A percentile compares a stretch with the other conserved stretches of the same genome.
These are phyloP conservation scores for Sebastiscus tertius DNA, from an alignment of 2,797 vertebrate species.

Conservation along the genomic window DNA sequence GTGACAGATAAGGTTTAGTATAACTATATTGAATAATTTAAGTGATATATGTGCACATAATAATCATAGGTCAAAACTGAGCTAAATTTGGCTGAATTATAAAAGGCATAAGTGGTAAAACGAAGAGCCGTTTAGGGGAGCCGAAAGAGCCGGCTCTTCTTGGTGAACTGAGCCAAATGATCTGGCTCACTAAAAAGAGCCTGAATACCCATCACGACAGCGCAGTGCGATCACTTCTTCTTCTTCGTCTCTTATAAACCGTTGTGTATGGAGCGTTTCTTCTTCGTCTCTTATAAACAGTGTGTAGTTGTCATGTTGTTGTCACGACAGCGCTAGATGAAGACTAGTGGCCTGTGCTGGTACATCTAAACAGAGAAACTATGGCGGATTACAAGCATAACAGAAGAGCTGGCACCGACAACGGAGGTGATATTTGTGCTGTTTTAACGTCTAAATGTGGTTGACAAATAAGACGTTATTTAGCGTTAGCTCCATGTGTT, in stretches of 20 bases:
- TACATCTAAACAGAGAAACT: not conserved
- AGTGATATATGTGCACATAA: too few species aligned
- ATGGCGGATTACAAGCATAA: constrained; percentile 77
- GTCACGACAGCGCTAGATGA: constrained; percentile 8
- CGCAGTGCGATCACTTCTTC: not conserved
- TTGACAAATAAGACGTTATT: not conserved
- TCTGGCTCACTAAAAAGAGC: too few species aligned
- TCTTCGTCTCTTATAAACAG: not conserved
- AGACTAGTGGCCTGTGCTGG: not conserved
- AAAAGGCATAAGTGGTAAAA: too few species aligned
- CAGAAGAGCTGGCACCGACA: constrained; percentile 53
- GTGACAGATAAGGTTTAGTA: too few species aligned
- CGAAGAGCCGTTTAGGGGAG: too few species aligned
- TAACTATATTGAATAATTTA: too few species aligned
- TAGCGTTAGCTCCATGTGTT: not conserved
- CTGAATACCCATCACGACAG: too few species aligned
- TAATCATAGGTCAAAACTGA: too few species aligned
- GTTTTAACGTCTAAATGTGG: constrained; percentile 40
- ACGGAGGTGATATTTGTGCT: constrained; percentile 83
- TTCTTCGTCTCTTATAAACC: not conserved
- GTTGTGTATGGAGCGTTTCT: too few species aligned
- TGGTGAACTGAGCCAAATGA: too few species aligned
- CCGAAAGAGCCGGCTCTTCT: too few species aligned
- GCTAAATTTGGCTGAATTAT: too few species aligned
- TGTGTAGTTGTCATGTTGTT: not conserved